Base-by-base conservation (phyloP, 2,888 invertebrate genomes). In the Callinectes sapidus region DNA sequence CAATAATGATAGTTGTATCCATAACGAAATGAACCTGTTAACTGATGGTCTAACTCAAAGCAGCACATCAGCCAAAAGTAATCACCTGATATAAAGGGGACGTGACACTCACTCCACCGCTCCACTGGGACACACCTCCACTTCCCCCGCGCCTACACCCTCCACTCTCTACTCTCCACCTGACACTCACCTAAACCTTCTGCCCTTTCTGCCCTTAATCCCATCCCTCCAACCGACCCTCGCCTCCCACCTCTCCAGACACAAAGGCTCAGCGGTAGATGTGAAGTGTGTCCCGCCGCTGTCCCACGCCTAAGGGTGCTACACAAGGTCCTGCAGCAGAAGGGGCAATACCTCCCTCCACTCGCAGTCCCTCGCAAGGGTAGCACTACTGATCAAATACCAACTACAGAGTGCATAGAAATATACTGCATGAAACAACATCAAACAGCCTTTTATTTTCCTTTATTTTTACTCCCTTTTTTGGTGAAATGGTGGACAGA, bases 351-450 rank as follows among this genome's bases (percentile, higher is more conserved):
- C 28, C 14, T 81, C n/a, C 32, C 35, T 35, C 35, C 81, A 32
- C 81, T 35, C 35, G 35, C 35, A 81, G n/a, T 81, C 35, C 35
- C 81, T 35, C 14, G 81, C 35, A 81, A 81, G 32, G 81, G 81
- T 13, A 81, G 81, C 14, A 81, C 32, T 18, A 81, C 81, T 81
- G 81, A 81, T 81, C 81, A 81, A 81, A 81, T 35, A 35, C 35
- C 81, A 35, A 81, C 35, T 35, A 81, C 35, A 77, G 8, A 81
- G 81, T 81, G 81, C 81, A 81, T 81, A 35, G 81, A 35, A 81
- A 81, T 81, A 81, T 81, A 81, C 81, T 35, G 35, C 10, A 35
- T 81, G 81, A 35, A 81, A 81, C 81, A 81, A 81, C 81, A 81
- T 81, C 81, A 81, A 81, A 81, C 81, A 81, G 18, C 35, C 81